Evolutionary conservation across 1,140 invertebrate genomes (phyloP).

Genomic region (Drosophila asahinai): DNA sequence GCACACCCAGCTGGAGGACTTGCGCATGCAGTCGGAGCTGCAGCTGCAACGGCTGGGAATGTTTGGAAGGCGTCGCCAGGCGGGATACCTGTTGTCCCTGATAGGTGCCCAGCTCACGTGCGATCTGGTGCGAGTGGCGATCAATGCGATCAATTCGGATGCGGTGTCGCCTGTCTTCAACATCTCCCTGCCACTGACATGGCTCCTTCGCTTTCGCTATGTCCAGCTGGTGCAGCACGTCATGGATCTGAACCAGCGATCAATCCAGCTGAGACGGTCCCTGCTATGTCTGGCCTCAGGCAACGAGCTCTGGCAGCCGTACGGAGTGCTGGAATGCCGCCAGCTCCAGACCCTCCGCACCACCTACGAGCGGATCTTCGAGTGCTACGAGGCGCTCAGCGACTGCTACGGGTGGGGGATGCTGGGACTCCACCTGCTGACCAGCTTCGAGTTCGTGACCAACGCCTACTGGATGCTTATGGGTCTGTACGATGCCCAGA

Average conservation of each 20-base stretch:
- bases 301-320: conserved; percentile 73
- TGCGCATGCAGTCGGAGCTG: conserved; percentile 52
- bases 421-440: conserved; percentile 54
- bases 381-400: conserved; percentile 63
- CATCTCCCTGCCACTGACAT: conserved; percentile 42
- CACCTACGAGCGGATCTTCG: conserved; percentile 67
- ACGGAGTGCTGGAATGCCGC: conserved; percentile 50
- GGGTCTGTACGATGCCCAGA: conserved; percentile 17
- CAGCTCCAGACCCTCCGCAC: conserved; percentile 59
- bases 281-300: conserved; percentile 39
- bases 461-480: conserved; percentile 72
- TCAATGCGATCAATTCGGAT: conserved; percentile 1
- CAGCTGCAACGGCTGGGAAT: conserved; percentile 64
- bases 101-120: conserved; percentile 32
- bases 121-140: conserved; percentile 36
- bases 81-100: conserved; percentile 21
- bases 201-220: conserved; percentile 58
- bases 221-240: conserved; percentile 62
- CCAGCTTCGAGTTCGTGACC: conserved; percentile 67
- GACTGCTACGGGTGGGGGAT: conserved; percentile 77
- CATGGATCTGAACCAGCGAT: conserved; percentile 61
- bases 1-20: conserved; percentile 24
- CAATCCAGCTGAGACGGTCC: conserved; percentile 39
- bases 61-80: conserved; percentile 23
- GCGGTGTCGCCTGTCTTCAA: conserved; percentile 45